Conservation (phyloP, 2,888 invertebrate genomes). For the Emmelina monodactyla region DNA sequence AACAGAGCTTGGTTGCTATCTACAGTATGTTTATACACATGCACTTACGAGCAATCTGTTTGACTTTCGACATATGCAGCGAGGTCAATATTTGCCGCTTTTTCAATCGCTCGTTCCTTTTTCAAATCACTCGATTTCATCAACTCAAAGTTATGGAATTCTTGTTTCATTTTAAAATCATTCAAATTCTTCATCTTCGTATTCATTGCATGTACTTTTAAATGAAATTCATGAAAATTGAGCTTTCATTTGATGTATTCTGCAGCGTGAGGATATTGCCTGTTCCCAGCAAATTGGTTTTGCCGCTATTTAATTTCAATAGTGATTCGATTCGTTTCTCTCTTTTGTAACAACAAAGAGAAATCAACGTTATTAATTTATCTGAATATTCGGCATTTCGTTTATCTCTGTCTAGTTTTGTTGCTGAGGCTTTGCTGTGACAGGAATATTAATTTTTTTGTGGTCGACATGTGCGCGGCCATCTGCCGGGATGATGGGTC, state of each 20-base stretch:
- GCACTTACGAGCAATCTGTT: slow-evolving; percentile 46
- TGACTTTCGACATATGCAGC: slow-evolving; percentile 59
- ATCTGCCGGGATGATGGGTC: slow-evolving; percentile 43
- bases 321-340: slow-evolving; percentile 63
- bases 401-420: slow-evolving; percentile 8
- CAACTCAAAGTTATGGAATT: too few species aligned
- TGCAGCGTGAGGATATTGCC: slow-evolving; percentile 49
- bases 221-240: background rate
- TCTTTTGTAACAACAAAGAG: slow-evolving; percentile 65
- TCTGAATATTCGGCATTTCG: background rate
- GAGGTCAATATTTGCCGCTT: slow-evolving; percentile 62
- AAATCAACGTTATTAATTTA: slow-evolving; percentile 36
- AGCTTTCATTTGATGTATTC: background rate
- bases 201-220: background rate
- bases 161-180: slow-evolving; percentile 5
- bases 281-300: slow-evolving; percentile 56
- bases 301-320: slow-evolving; percentile 63
- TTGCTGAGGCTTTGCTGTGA: background rate
- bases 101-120: too few species aligned
- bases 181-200: background rate
- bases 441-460: slow-evolving; percentile 26
- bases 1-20: slow-evolving; percentile 53
- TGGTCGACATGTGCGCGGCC: slow-evolving; percentile 45
- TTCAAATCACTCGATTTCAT: too few species aligned
- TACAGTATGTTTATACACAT: slow-evolving; percentile 59